These are phyloP conservation scores for Netelia melanura DNA, from an alignment of 2,888 invertebrate genomes.

Conservation along the genomic window DNA sequence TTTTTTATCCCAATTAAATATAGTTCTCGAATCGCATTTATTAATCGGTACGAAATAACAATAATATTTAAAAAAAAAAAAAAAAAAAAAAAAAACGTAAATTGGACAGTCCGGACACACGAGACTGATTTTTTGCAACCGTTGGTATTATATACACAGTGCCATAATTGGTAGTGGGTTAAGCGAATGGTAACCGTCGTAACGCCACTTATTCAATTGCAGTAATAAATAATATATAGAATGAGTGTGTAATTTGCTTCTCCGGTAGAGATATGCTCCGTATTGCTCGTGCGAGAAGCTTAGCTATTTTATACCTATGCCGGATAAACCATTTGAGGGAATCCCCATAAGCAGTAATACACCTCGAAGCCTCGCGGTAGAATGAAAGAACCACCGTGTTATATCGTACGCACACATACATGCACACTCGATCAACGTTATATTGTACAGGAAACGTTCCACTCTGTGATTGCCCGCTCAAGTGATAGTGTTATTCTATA, in stretches of 20 bases:
- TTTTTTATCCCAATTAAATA: no score
- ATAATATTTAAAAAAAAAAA: not conserved
- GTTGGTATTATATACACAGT: conserved; percentile 46
- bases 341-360: conserved; percentile 76
- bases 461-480: conserved; percentile 66
- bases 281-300: conserved; percentile 7
- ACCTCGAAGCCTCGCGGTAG: conserved; percentile 52
- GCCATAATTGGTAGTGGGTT: conserved; percentile 74
- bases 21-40: not conserved
- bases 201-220: conserved; percentile 17
- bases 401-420: not conserved
- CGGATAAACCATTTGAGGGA: conserved; percentile 76
- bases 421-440: conserved; percentile 46
- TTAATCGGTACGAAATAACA: not conserved
- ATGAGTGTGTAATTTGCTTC: not conserved
- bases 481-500: conserved; percentile 44
- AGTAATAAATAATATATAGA: conserved; percentile 14
- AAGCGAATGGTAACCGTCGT: conserved; percentile 73
- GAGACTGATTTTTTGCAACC: conserved; percentile 34
- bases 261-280: conserved; percentile 11
- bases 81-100: not conserved
- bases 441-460: conserved; percentile 74
- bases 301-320: conserved; percentile 49
- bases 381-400: conserved; percentile 12
- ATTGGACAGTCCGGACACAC: conserved; percentile 1